phyloP scores from a whole-genome alignment of 2,888 invertebrate genomes.

The Nipponacmea schrenckii region DNA sequence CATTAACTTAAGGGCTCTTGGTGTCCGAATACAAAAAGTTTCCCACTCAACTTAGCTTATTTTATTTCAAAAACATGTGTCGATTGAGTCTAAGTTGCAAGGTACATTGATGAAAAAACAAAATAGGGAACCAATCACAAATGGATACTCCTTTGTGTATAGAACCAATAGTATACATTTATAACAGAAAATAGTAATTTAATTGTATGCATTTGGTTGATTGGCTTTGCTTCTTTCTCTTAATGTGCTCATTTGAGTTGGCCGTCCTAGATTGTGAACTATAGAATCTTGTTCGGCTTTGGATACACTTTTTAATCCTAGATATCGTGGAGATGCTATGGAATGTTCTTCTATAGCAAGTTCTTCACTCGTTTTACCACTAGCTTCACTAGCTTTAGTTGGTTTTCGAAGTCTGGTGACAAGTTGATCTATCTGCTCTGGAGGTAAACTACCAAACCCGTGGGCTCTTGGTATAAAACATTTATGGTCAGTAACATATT shows the following conservation, averaged over 20 bases:
- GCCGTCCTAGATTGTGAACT: conserved; percentile 39
- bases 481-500: conserved; percentile 47
- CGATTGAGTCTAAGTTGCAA: too few relatives aligned
- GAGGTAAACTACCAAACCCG: conserved; percentile 52
- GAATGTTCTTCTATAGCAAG: conserved; percentile 34
- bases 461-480: conserved; percentile 56
- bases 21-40: too few relatives aligned
- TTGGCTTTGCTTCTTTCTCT: conserved; percentile 26
- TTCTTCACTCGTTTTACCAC: conserved; percentile 38
- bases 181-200: not conserved
- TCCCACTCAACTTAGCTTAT: too few relatives aligned
- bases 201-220: not conserved
- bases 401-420: conserved; percentile 41
- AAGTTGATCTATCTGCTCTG: conserved; percentile 41
- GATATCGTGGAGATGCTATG: conserved; percentile 39
- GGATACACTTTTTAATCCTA: conserved; percentile 40
- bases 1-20: too few relatives aligned
- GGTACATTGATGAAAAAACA: too few relatives aligned
- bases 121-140: too few relatives aligned
- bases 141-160: too few relatives aligned
- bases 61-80: too few relatives aligned
- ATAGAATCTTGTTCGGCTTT: conserved; percentile 43
- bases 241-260: conserved; percentile 47
- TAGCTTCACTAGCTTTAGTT: conserved; percentile 45
- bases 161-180: too few relatives aligned